Conservation (phyloP, 2,797 vertebrate genomes). For the Chrysolophus pictus region DNA sequence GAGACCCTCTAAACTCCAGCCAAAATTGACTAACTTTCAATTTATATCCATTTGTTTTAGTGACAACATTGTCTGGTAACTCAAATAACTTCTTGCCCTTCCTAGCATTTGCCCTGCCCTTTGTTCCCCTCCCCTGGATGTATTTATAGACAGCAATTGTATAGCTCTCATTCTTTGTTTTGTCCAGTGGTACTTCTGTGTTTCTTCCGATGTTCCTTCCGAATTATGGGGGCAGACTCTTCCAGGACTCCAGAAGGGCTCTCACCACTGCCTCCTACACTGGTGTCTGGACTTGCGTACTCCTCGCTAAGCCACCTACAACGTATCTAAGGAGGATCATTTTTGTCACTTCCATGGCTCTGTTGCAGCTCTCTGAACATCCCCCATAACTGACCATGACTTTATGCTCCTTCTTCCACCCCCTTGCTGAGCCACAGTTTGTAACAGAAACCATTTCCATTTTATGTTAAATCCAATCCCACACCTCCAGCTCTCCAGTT, state of each 20-base stretch:
- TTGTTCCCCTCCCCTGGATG: constrained; percentile 43
- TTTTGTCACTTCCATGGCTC: background rate
- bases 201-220: background rate
- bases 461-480: background rate
- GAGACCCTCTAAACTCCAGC: background rate
- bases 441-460: background rate
- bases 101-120: constrained; percentile 63
- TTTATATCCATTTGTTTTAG: constrained; percentile 69
- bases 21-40: constrained; percentile 26
- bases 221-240: background rate
- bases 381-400: accelerated
- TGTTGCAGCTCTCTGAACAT: background rate
- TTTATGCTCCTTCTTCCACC: background rate
- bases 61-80: constrained; percentile 67
- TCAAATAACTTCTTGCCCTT: constrained; percentile 68
- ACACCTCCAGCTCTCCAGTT: background rate
- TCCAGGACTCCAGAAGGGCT: background rate
- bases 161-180: constrained; percentile 42
- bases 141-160: constrained; percentile 68
- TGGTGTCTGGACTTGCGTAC: accelerated
- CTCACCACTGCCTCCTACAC: background rate
- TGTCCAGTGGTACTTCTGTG: background rate
- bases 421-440: background rate
- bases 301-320: background rate
- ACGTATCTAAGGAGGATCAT: accelerated